Base-by-base conservation (phyloP, 2,113 vertebrate species). In the Alectura lathami region DNA sequence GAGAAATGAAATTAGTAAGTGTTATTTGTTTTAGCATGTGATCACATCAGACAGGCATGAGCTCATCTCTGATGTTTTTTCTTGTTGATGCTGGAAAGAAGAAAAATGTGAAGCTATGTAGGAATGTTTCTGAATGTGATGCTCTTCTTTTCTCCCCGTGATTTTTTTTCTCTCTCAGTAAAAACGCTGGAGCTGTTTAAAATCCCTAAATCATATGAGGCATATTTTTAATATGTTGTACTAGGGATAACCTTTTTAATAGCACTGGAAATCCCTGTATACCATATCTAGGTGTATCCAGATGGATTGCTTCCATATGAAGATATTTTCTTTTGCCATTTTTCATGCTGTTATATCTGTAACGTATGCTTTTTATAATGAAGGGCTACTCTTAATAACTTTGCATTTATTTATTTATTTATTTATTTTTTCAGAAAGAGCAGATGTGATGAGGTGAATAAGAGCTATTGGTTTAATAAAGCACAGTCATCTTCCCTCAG, bases 221-320 rank as follows among this genome's bases (percentile, higher is more conserved):
- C 91, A 92, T 96, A 95, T 96, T 97, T 96, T 97, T 97, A 96
- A 97, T 97, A 96, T 97, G 90, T 94, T 91, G 82, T 97, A 90
- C 90, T 75, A 91, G 67, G 95, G 76, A 94, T 86, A 96, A 96
- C 95, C 79, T 97, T 96, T 97, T 95, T 92, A 97, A 96, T 96
- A 94, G 96, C 38, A 70, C 90, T 97, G 80, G 94, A 97, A 97
- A 96, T 93, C 88, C 92, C 94, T 13, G 60, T 62, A 73, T 68
- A 92, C 76, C 42, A 68, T 92, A 88, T 84, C 66, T 94, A 96
- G 94, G 94, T 96, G 92, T 96, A 93, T 95, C 91, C 88, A 97
- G 97, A 96, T 96, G 95, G 95, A 96, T 97, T 93, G 95, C 56
- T 97, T 97, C 97, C 93, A 97, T 97, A 97, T 96, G 95, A 97